These are phyloP conservation scores for Adineta ricciae DNA, from an alignment of 2,888 invertebrate species.

Conservation along the genomic window DNA sequence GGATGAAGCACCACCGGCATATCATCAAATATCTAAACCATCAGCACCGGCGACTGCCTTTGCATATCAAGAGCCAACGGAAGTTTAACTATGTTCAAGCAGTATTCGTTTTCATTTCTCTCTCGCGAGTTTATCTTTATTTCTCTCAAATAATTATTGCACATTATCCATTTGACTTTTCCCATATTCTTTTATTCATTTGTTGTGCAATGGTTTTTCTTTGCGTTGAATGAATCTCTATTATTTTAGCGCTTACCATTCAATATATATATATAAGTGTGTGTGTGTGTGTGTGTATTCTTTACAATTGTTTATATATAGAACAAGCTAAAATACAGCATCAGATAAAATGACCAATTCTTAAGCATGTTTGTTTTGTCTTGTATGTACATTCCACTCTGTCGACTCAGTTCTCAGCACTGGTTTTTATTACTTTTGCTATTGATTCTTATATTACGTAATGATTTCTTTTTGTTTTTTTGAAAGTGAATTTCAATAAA, in stretches of 20 bases:
- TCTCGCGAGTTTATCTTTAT: not conserved
- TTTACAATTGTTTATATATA: not conserved
- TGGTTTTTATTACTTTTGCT: not conserved
- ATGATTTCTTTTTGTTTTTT: not conserved
- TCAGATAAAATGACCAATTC: not conserved
- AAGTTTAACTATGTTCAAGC: not conserved
- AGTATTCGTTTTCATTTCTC: not conserved
- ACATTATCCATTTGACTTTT: not conserved
- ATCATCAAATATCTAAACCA: not conserved
- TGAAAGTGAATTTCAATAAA: not conserved
- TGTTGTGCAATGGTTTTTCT: not conserved
- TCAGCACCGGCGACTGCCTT: not conserved
- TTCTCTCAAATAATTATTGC: not conserved
- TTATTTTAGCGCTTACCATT: not conserved
- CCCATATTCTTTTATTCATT: not conserved
- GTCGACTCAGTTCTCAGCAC: not conserved
- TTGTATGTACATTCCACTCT: constrained; percentile 3
- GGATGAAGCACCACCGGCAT: not conserved
- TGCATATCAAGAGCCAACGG: not conserved
- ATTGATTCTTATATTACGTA: not conserved
- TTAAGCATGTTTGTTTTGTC: not conserved
- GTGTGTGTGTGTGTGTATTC: not conserved
- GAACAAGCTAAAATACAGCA: not conserved
- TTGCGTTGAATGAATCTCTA: constrained; percentile 9
- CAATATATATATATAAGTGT: not conserved